Evolutionary conservation across 2,888 invertebrate species (phyloP), one percentile per base, ranked within the genome.

Genomic region (Tenodera sinensis): DNA sequence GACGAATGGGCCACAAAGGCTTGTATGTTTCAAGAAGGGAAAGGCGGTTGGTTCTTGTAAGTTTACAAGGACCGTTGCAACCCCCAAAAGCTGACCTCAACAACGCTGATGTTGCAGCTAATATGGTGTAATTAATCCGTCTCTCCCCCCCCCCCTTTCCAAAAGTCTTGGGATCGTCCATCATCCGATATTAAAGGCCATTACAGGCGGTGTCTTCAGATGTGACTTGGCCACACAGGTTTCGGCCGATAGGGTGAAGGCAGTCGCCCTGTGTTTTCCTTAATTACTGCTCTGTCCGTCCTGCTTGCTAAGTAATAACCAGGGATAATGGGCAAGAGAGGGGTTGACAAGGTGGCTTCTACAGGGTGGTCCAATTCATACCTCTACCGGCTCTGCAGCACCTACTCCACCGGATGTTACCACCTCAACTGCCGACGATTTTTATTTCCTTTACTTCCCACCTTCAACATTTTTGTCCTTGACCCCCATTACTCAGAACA

Each of bases 101-200:
- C 54, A 28, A 27, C 84, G 27, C 27, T 25, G 54, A 71, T 71
- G 54, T 71, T 85, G 27, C 28, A 42, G 30, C 54, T 81, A 86
- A 81, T 86, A 85, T 85, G 54, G 28, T 85, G 71, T 85, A 85
- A 85, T 85, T 85, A 85, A 85, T 85, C 28, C 71, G 85, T 27
- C 85, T 85, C 71, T n/a, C 3, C 30, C 30, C 30, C 15, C 85
- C 71, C 28, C 28, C 54, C 20, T 34, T 6, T 54, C 42, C 42
- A 42, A 20, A 71, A 71, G 54, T 71, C 54, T 71, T 6, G 54
- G 71, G 85, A 47, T 85, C 85, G 85, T 85, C 47, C 85, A 85
- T 85, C 85, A 85, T 85, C 85, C 42, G 47, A 85, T 85, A 85
- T 85, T 85, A 85, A 71, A 85, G 85, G 27, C 85, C 85, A 71